These are phyloP conservation scores for Apeltes quadracus DNA, from an alignment of 2,113 vertebrate genomes.

Conservation along the genomic window DNA sequence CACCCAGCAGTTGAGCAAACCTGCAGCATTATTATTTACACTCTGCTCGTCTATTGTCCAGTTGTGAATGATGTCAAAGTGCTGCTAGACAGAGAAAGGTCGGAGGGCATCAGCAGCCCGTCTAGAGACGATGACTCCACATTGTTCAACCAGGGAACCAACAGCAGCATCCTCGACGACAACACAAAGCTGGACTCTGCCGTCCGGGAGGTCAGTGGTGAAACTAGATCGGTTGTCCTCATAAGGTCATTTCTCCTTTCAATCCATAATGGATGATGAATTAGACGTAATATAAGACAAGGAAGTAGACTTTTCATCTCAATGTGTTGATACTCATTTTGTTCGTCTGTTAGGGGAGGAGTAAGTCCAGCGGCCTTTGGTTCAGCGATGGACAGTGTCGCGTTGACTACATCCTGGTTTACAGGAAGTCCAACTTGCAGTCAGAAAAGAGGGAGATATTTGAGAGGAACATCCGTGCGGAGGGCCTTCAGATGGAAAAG, in stretches of 20 bases:
- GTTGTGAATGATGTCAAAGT: slow-evolving; percentile 88
- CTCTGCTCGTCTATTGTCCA: slow-evolving; percentile 61
- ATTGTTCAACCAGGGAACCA: slow-evolving; percentile 85
- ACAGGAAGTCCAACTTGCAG: slow-evolving; percentile 88
- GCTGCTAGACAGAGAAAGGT: slow-evolving; percentile 82
- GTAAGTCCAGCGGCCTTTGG: slow-evolving; percentile 85
- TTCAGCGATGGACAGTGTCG: slow-evolving; percentile 91
- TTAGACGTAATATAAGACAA: background rate
- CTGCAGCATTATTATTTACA: background rate
- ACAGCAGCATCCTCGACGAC: slow-evolving; percentile 88
- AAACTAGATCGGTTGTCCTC: background rate
- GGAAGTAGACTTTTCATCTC: background rate
- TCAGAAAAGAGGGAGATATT: slow-evolving; percentile 92
- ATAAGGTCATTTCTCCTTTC: background rate
- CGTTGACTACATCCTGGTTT: slow-evolving; percentile 94
- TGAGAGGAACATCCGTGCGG: slow-evolving; percentile 93
- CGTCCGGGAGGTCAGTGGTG: slow-evolving; percentile 83
- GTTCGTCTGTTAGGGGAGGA: slow-evolving; percentile 79
- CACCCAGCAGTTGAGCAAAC: background rate
- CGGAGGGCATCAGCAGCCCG: slow-evolving; percentile 84
- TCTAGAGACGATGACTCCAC: slow-evolving; percentile 90
- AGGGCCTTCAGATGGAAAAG: slow-evolving; percentile 93
- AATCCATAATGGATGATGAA: background rate
- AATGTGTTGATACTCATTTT: background rate
- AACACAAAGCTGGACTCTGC: slow-evolving; percentile 83